Evolutionary conservation across 1,140 invertebrate genomes (phyloP).

Genomic region (Saxidomus purpurata): DNA sequence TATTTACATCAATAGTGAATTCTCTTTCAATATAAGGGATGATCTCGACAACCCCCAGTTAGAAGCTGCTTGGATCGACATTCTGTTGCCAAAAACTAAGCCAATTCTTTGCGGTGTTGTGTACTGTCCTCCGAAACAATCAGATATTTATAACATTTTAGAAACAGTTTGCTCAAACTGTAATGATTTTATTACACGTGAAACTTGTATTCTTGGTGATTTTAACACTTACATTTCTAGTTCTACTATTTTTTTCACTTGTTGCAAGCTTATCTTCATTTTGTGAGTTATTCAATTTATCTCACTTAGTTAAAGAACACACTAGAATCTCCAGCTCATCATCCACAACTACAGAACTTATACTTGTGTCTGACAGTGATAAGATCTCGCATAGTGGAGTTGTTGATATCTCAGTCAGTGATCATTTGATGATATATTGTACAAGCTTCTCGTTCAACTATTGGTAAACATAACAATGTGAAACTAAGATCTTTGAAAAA

Average conservation of each 20-base stretch:
- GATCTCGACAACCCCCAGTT: conserved; percentile 15
- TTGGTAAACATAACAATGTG: not conserved
- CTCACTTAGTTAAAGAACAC: not conserved
- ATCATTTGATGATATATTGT: not conserved
- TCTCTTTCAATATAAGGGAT: conserved; percentile 20
- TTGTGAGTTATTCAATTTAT: not conserved
- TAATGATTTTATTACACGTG: conserved; percentile 2
- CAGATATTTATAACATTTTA: conserved; percentile 14
- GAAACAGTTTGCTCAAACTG: not conserved
- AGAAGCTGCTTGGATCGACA: not conserved
- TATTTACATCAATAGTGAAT: not conserved
- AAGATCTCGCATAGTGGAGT: not conserved
- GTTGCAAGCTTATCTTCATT: not conserved
- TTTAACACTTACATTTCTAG: not conserved
- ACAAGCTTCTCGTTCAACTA: not conserved
- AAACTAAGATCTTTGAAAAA: not conserved
- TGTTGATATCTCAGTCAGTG: not conserved
- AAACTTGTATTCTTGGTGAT: conserved; percentile 7
- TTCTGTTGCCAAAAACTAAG: conserved; percentile 12
- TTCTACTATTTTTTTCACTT: not conserved
- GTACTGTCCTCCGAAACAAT: conserved; percentile 28
- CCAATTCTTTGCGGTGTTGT: conserved; percentile 25
- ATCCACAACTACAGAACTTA: not conserved
- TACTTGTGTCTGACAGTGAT: not conserved
- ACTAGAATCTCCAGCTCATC: not conserved